Evolutionary conservation across 1,140 invertebrate genomes (phyloP).

Genomic region (Lanistes nyassanus): DNA sequence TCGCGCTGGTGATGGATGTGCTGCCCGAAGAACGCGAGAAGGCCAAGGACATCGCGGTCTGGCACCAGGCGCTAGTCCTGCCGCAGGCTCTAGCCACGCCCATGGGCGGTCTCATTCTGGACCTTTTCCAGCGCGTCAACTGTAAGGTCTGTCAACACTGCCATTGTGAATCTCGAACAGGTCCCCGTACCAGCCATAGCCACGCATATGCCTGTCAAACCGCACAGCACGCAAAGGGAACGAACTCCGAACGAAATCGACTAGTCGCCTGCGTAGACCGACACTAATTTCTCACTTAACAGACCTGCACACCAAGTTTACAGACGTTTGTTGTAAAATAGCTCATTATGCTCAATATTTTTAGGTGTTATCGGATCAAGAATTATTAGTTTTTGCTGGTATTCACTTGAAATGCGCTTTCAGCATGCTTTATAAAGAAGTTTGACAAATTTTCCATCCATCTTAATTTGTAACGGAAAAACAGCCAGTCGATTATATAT

Average conservation of each 20-base stretch:
- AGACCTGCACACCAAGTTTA: background rate
- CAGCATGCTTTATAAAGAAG: too few relatives aligned
- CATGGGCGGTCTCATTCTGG: constrained; percentile 59
- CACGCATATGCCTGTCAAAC: background rate
- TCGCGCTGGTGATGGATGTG: constrained; percentile 65
- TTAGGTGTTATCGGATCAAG: too few relatives aligned
- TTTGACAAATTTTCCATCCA: too few relatives aligned
- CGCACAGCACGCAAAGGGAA: too few relatives aligned
- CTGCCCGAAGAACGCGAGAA: constrained; percentile 60
- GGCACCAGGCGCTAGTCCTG: constrained; percentile 63
- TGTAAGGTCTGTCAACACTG: constrained; percentile 59
- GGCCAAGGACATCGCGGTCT: constrained; percentile 64
- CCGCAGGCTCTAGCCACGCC: constrained; percentile 65
- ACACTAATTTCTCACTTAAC: background rate
- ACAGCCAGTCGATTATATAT: too few relatives aligned
- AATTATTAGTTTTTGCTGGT: too few relatives aligned
- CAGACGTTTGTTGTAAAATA: too few relatives aligned
- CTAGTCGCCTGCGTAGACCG: too few relatives aligned
- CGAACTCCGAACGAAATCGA: too few relatives aligned
- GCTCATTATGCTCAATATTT: too few relatives aligned
- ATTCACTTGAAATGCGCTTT: too few relatives aligned
- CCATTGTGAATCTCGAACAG: constrained; percentile 48
- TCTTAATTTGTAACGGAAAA: too few relatives aligned
- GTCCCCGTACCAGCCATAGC: background rate
- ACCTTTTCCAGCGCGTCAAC: constrained; percentile 62